Conservation (phyloP, 2,888 invertebrate genomes). For the Leptinotarsa juncta region DNA sequence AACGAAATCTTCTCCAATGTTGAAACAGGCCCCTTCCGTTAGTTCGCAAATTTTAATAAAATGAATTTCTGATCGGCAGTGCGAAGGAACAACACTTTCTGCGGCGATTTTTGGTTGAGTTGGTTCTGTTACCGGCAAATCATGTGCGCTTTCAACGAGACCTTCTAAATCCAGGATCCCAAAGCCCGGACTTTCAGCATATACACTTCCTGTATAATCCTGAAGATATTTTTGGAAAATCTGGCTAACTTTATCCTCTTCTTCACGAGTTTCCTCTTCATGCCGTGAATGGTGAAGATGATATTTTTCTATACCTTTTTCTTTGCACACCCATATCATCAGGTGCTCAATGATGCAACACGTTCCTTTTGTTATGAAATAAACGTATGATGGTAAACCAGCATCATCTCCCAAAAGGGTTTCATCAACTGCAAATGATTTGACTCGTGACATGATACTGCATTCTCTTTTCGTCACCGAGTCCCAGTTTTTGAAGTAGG, state of each 20-base stretch:
- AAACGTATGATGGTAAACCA: conserved; percentile 63
- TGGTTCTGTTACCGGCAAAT: neutral
- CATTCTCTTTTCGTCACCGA: conserved; percentile 73
- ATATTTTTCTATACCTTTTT: conserved; percentile 32
- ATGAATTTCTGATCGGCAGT: conserved; percentile 22
- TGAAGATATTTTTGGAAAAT: conserved; percentile 13
- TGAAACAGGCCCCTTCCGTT: conserved; percentile 74
- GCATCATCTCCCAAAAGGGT: conserved; percentile 69
- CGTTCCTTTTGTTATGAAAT: conserved; percentile 72
- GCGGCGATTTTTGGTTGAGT: neutral
- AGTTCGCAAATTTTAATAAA: conserved; percentile 68
- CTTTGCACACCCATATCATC: conserved; percentile 29
- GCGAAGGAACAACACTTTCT: neutral
- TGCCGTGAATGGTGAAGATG: neutral
- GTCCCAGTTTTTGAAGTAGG: conserved; percentile 74
- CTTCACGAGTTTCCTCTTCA: neutral
- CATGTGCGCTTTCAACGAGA: neutral
- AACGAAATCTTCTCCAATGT: conserved; percentile 74
- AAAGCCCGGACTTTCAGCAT: neutral
- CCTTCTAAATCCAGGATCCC: neutral
- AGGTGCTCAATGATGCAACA: conserved; percentile 73
- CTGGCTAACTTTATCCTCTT: neutral
- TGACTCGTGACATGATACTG: conserved; percentile 74
- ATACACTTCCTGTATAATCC: conserved; percentile 5
- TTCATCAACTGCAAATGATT: conserved; percentile 68